Evolutionary conservation across 2,888 invertebrate species (phyloP), one percentile per base, ranked within the genome.

Genomic region (Exephanes ischioxanthus): DNA sequence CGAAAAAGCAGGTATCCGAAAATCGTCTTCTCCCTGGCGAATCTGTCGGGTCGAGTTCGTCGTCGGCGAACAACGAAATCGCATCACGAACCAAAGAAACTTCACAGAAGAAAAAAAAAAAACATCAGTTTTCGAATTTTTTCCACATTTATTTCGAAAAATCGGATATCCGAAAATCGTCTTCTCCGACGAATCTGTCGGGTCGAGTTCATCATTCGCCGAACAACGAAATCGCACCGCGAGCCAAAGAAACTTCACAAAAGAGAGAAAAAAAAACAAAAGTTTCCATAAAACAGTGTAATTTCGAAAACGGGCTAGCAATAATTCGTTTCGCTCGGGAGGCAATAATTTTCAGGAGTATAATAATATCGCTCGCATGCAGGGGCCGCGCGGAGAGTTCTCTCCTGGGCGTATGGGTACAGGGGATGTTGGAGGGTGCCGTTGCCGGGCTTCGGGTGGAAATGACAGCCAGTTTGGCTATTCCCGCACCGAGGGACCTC

Each of bases 401-500:
- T 33, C 61, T 63, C 61, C 33, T 63, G 75, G 75, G 63, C 75
- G 75, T 75, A 58, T 83, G 37, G 67, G 33, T 45, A 51, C 61
- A 41, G 72, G 81, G 83, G 81, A 75, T 82, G 73, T 85, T 67
- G 41, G 79, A 72, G 78, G 84, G 84, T 75, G 76, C 79, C 55
- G 63, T 63, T 78, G 82, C 77, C 55, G 79, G 84, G 84, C 58
- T 86, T 82, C 80, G 88, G 86, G 86, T 89, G 86, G 84, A 86
- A 88, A 88, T 88, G 88, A 88, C 88, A 89, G 88, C 85, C 86
- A 88, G 87, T 88, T 88, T 86, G 87, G 88, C 84, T 71, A 88
- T 83, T 81, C 82, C 85, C 84, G 77, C 76, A 78, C 68, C 76
- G 72, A 55, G 67, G 78, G 72, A 80, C 76, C 77, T 83, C 73